Conservation (phyloP, 2,888 invertebrate genomes). For the Digitonthophagus gazella region DNA sequence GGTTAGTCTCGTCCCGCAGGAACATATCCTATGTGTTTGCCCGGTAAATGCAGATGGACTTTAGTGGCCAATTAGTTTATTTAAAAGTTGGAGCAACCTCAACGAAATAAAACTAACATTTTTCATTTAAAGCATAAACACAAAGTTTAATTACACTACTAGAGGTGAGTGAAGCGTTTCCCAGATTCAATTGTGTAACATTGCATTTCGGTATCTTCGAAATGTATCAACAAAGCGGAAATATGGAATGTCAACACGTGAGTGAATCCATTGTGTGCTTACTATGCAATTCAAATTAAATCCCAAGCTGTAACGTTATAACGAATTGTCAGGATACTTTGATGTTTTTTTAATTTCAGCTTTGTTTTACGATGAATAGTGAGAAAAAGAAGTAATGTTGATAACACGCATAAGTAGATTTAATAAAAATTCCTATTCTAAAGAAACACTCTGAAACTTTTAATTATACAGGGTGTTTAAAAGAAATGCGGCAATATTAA, state of each 20-base stretch:
- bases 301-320: neutral
- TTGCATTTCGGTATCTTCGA: neutral
- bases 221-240: neutral
- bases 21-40: neutral
- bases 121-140: neutral
- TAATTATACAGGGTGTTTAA: no score
- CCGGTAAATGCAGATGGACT: neutral
- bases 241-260: neutral
- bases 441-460: no score
- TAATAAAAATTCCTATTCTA: no score
- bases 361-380: no score
- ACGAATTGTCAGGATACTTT: no score
- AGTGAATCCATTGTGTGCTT: neutral
- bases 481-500: no score
- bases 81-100: neutral
- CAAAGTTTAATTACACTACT: neutral
- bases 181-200: neutral
- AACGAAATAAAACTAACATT: neutral
- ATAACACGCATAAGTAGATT: no score
- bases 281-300: neutral
- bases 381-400: no score
- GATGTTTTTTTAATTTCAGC: neutral
- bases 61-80: neutral
- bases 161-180: neutral
- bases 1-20: neutral